Evolutionary conservation across 2,113 vertebrate genomes (phyloP), one percentile per base, ranked within the genome.

Genomic region (Equus quagga): DNA sequence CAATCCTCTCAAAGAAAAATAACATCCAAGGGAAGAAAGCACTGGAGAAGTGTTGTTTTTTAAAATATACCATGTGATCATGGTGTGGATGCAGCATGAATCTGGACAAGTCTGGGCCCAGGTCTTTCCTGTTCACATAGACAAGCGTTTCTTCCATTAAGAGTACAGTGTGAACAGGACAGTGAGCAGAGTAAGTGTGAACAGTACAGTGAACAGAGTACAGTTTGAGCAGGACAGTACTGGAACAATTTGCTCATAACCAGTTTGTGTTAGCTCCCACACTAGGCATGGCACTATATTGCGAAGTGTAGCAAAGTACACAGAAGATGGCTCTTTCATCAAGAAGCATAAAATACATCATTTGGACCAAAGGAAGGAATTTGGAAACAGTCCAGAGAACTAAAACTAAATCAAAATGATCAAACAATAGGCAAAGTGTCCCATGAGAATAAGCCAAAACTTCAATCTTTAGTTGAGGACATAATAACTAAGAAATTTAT

Each of bases 331-430:
- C 44, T 75, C 41, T 62, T 87, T 78, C 28, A 83, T n/a, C 6
- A 64, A 64, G 51, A 75, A 46, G 4, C 41, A 78, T 46, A 46
- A 67, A 73, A n/a, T 76, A 86, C 17, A 81, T 9, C 26, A 62
- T 21, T n/a, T 70, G 51, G 46, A 49, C 5, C 41, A 84, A 92
- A 78, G 44, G 23, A 67, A 89, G 17, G 46, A 72, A 81, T 75
- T 89, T 64, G 95, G 19, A 8, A 24, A 76, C 2, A 46, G 23
- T 24, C n/a, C n/a, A 87, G 60, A 95, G 15, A 80, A 49, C 44
- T 91, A 92, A 94, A 95, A 90, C 81, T 72, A 75, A 69, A 95
- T 83, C 62, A 93, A 82, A 93, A 88, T 73, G 54, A 76, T 44
- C 46, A 78, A 93, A 83, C 41, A 54, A 7, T 67, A 15, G 14